Percentiles rank a stretch among this genome's conserved stretches.
Evolutionary conservation across 2,797 vertebrate species (phyloP).

Genomic region (Euphonia xanthogaster): DNA sequence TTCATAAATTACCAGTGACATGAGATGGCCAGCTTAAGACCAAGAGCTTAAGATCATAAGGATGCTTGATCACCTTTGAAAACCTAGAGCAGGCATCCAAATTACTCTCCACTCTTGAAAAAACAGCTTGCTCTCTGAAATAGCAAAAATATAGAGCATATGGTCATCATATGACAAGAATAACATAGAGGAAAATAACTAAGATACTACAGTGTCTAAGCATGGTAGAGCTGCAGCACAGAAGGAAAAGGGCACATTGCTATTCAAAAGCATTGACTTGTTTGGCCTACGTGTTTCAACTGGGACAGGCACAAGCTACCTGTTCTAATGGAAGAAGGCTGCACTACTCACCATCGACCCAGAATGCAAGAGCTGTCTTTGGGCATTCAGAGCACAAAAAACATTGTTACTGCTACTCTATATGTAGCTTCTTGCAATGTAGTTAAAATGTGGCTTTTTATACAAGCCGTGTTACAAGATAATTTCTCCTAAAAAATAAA

Average conservation of each 20-base stretch:
- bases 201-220: not conserved
- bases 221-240: not conserved
- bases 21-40: not conserved
- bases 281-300: not conserved
- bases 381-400: not conserved
- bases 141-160: not conserved
- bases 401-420: not conserved
- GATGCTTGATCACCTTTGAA: not conserved
- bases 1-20: not conserved
- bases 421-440: not conserved
- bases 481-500: conserved; percentile 71
- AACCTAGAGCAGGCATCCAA: not conserved
- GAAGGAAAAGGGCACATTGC: not conserved
- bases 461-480: conserved; percentile 39
- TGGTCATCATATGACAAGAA: not conserved
- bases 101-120: not conserved
- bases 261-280: not conserved
- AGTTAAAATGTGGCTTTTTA: conserved; percentile 45
- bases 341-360: not conserved
- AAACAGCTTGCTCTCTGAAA: not conserved
- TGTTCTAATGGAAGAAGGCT: conserved; percentile 36
- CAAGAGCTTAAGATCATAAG: not conserved
- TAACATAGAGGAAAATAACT: not conserved
- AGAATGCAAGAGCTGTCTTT: not conserved
- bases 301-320: not conserved